These are phyloP conservation scores for Chrysemys picta DNA, from an alignment of 2,113 vertebrate genomes.

Conservation along the genomic window DNA sequence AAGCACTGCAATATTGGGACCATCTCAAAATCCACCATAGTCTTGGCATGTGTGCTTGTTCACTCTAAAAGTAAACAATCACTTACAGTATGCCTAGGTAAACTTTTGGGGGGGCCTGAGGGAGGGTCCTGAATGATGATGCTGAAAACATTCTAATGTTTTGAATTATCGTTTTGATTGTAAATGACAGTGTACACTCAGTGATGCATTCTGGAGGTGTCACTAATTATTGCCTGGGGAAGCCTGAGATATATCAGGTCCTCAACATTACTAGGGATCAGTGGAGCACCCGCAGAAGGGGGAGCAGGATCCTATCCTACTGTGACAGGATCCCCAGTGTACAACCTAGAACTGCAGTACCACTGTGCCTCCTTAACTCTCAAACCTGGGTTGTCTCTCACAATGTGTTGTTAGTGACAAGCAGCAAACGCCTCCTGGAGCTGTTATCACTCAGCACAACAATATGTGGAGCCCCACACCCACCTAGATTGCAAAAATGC, in stretches of 20 bases:
- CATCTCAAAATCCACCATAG: neutral
- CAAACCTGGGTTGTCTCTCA: no score
- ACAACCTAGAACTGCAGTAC: no score
- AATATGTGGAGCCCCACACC: no score
- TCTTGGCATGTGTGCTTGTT: accelerated
- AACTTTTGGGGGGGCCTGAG: neutral
- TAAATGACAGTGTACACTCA: neutral
- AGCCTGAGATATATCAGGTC: neutral
- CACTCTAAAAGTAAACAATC: neutral
- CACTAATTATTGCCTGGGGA: neutral
- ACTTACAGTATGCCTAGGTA: neutral
- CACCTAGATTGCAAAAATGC: no score
- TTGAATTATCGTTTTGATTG: neutral
- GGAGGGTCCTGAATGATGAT: neutral
- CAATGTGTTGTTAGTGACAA: no score
- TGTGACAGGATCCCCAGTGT: no score
- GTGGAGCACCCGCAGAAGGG: neutral
- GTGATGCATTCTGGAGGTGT: neutral
- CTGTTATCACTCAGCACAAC: no score
- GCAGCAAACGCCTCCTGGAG: no score
- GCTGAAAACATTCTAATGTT: neutral
- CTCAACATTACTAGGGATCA: neutral
- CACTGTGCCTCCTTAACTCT: no score
- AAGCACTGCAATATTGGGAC: neutral
- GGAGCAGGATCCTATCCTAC: neutral